Percentiles rank a stretch among this genome's conserved stretches.
These are phyloP conservation scores for Eurystomus gularis DNA, from an alignment of 2,113 vertebrate species.

Conservation along the genomic window DNA sequence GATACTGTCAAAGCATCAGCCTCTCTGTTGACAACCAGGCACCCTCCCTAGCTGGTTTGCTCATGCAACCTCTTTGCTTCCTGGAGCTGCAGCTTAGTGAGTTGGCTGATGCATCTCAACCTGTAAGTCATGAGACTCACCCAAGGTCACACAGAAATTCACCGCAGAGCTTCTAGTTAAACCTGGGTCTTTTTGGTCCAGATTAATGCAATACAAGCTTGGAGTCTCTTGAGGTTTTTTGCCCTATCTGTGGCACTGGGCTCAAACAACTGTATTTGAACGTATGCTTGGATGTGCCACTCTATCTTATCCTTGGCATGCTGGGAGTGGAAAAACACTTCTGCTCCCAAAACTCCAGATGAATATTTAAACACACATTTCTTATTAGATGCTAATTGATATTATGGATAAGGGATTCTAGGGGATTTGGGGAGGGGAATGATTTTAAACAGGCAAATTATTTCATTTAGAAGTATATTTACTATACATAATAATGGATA, in stretches of 20 bases:
- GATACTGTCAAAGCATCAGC: accelerated
- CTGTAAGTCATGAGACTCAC: neutral
- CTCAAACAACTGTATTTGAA: neutral
- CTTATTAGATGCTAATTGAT: neutral
- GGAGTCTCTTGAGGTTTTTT: neutral
- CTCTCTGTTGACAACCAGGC: neutral
- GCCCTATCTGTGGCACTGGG: neutral
- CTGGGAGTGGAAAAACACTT: neutral
- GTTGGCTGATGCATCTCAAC: neutral
- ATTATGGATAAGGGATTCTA: neutral
- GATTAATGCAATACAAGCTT: neutral
- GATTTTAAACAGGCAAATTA: constrained; percentile 13
- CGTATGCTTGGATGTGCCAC: neutral
- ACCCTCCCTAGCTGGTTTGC: neutral
- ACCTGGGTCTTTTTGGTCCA: neutral
- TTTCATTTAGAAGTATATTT: constrained; percentile 18
- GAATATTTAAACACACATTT: neutral
- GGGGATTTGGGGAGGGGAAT: neutral
- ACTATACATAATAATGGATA: constrained; percentile 5
- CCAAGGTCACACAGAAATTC: neutral
- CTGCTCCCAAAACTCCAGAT: neutral
- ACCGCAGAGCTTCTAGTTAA: neutral
- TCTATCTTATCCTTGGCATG: neutral
- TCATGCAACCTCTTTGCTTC: neutral
- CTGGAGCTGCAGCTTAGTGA: neutral